Base-by-base conservation (phyloP, 2,797 vertebrate genomes). In the Eupleurogrammus muticus region DNA sequence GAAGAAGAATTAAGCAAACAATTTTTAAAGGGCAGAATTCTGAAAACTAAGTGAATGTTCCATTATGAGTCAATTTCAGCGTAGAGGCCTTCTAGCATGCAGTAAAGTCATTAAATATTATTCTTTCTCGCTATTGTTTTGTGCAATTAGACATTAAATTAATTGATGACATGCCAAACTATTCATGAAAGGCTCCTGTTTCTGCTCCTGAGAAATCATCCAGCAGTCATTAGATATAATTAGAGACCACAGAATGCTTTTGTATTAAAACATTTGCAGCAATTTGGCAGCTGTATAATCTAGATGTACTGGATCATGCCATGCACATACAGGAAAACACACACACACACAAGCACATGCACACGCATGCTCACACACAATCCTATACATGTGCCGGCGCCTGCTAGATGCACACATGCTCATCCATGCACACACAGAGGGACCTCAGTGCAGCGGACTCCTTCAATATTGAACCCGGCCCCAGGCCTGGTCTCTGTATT, bases 381-480 rank as follows among this genome's bases (percentile, higher is more conserved):
- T 66, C 63, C 67, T 85, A 80, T 82, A 89, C 80, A 20, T 72
- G 53, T 16, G 77, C 62, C 47, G 51, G 70, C 49, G 51, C 32
- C 38, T 42, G 28, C 24, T 23, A 64, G 66, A 66, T 42, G 78
- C 70, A 78, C 83, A 74, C 75, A 73, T 79, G 54, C 81, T 79
- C 78, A 82, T 86, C 89, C 83, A 87, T 84, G 82, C 81, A 85
- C 88, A 90, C 85, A 90, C 80, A 82, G 81, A 87, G 78, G 90
- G 92, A 92, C 92, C 89, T 88, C 79, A 79, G 90, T 90, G 88
- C 88, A 90, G 88, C 85, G 89, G 85, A 92, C 77, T 84, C 90
- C 90, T 91, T 92, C 93, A 94, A 95, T 94, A 95, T 94, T 95
- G 93, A 94, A 90, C 90, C 89, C 87, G 84, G 90, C 89, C 86